A percentile compares a stretch with the other conserved stretches of the same genome.
These are phyloP conservation scores for Chlorodrepanis virens DNA, from an alignment of 2,113 vertebrate species.

Conservation along the genomic window DNA sequence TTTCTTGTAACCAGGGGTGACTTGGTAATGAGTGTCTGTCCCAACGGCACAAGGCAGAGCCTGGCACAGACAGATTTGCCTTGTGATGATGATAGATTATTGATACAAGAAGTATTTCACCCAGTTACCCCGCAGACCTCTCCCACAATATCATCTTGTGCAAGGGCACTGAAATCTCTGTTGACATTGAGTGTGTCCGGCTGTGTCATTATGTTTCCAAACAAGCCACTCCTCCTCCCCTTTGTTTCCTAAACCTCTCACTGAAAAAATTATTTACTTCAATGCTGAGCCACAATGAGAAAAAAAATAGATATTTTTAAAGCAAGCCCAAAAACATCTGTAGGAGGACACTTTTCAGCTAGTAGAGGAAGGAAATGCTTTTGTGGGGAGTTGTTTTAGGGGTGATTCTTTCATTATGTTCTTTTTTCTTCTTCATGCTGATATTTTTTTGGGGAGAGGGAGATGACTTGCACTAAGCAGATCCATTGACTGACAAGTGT, in stretches of 20 bases:
- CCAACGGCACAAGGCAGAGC: background rate
- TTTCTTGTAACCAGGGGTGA: background rate
- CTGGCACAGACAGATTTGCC: background rate
- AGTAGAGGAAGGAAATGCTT: background rate
- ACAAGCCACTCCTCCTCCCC: constrained; percentile 44
- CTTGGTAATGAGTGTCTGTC: background rate
- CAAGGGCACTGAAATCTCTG: constrained; percentile 53
- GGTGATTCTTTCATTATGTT: background rate
- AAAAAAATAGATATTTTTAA: background rate
- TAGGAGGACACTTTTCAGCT: background rate
- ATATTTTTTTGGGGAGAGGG: background rate
- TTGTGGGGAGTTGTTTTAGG: background rate
- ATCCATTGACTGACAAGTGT: background rate
- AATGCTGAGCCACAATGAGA: background rate
- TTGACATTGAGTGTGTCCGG: constrained; percentile 14
- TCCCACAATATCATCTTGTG: constrained; percentile 44
- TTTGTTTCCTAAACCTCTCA: constrained; percentile 34
- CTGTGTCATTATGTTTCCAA: constrained; percentile 64
- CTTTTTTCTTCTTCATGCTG: background rate
- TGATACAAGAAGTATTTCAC: constrained; percentile 41
- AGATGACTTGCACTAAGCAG: background rate
- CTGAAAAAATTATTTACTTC: background rate
- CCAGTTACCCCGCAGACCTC: constrained; percentile 7
- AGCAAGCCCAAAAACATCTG: background rate
- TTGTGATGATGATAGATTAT: background rate